Evolutionary conservation across 2,797 vertebrate genomes (phyloP).

Genomic region (Cryptoprocta ferox): DNA sequence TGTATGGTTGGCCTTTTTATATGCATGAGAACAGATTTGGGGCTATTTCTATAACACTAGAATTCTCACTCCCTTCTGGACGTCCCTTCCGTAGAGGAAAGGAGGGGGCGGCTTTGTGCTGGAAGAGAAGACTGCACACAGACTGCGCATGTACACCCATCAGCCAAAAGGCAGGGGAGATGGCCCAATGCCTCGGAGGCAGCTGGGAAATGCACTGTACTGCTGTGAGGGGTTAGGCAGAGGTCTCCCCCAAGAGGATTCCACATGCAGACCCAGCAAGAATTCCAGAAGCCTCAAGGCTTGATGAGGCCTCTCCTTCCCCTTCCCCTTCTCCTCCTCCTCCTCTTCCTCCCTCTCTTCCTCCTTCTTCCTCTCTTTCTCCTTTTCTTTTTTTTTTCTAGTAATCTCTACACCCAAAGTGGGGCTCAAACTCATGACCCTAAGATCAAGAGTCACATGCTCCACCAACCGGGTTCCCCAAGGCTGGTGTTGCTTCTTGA

Average conservation of each 20-base stretch:
- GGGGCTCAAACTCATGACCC: neutral
- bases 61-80: neutral
- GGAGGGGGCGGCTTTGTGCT: too few species aligned
- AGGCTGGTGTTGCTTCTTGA: neutral
- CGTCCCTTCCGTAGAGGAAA: neutral
- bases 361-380: too few species aligned
- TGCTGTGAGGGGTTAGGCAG: neutral
- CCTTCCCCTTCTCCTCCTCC: neutral
- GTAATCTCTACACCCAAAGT: neutral
- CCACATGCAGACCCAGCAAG: neutral
- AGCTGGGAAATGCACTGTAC: neutral
- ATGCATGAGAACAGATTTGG: neutral
- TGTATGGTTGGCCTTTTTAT: neutral
- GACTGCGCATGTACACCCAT: rapidly evolving
- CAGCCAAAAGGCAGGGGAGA: neutral
- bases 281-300: neutral
- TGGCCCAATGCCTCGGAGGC: rapidly evolving
- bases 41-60: neutral
- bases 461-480: neutral
- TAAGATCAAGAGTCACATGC: neutral
- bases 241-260: neutral
- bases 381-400: neutral
- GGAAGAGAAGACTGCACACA: neutral
- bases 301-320: too few species aligned
- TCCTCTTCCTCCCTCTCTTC: too few species aligned